These are phyloP conservation scores for Loxodonta africana DNA, from an alignment of 2,113 vertebrate species.

Conservation along the genomic window DNA sequence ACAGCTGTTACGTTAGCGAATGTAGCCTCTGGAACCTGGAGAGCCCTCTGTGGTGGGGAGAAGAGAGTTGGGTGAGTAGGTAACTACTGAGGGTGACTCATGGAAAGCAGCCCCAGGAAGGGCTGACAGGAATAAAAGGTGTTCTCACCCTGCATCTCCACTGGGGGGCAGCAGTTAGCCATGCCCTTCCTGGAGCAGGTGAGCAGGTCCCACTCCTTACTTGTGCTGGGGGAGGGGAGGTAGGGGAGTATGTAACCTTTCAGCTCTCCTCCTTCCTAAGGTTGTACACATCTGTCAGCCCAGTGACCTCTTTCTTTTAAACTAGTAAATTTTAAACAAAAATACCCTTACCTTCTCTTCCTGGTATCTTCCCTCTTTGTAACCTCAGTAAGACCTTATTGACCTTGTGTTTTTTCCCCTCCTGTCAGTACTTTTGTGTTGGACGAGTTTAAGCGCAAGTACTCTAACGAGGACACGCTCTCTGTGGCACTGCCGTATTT, in stretches of 20 bases:
- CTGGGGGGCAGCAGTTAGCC: constrained; percentile 65
- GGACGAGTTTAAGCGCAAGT: constrained; percentile 97
- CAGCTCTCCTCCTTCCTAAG: neutral
- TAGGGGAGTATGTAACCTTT: too few relatives aligned
- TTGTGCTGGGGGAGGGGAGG: neutral
- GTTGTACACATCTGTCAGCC: neutral
- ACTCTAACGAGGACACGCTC: constrained; percentile 95
- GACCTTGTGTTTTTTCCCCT: neutral
- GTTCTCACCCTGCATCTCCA: constrained; percentile 3
- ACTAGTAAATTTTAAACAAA: neutral
- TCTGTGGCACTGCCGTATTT: constrained; percentile 94
- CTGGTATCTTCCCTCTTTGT: fast-evolving
- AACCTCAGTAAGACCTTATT: too few relatives aligned
- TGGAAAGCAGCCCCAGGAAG: neutral
- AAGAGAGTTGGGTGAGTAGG: neutral
- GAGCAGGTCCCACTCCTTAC: neutral
- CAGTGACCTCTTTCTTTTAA: neutral
- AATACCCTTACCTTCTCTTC: neutral
- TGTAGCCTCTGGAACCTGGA: constrained; percentile 31
- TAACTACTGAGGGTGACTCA: constrained; percentile 3
- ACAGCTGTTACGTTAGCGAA: neutral
- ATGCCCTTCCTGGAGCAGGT: neutral
- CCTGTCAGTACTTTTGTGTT: constrained; percentile 91
- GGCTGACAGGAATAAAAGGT: neutral
- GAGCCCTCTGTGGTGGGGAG: neutral